Percentiles rank a stretch among this genome's conserved stretches.
Conservation (phyloP, 2,113 vertebrate genomes). For the Ptychochromis oligacanthus region DNA sequence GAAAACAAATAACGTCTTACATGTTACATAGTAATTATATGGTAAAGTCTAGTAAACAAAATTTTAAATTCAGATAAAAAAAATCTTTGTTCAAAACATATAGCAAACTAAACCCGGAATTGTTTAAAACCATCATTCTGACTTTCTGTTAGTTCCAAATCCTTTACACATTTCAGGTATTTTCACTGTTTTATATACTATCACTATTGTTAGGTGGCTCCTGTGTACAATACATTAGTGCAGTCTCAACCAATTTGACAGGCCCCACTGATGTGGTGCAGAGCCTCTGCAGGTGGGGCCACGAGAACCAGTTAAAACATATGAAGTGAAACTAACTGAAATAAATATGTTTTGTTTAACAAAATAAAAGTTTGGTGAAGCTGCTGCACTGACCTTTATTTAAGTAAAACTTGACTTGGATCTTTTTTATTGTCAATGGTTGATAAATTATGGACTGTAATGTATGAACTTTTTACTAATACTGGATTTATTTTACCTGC, state of each 20-base stretch:
- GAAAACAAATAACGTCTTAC: not conserved
- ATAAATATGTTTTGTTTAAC: not conserved
- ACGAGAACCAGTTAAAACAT: not conserved
- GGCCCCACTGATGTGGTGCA: too few species aligned
- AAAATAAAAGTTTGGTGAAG: not conserved
- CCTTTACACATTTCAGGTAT: not conserved
- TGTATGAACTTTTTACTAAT: not conserved
- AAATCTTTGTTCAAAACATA: not conserved
- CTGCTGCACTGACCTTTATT: not conserved
- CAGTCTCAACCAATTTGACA: not conserved
- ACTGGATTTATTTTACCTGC: conserved; percentile 78
- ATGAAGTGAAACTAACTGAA: not conserved
- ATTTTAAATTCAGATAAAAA: not conserved
- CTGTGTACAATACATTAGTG: not conserved
- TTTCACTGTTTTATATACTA: not conserved
- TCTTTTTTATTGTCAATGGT: not conserved
- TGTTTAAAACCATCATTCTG: not conserved
- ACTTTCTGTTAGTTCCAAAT: too few species aligned
- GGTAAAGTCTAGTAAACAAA: not conserved
- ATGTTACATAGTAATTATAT: not conserved
- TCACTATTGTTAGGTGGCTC: not conserved
- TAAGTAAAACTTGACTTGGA: not conserved
- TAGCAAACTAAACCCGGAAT: not conserved
- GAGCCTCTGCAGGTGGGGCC: not conserved
- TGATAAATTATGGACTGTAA: not conserved